Base-by-base conservation (phyloP, 2,797 vertebrate genomes). In the Rhabdomys pumilio region DNA sequence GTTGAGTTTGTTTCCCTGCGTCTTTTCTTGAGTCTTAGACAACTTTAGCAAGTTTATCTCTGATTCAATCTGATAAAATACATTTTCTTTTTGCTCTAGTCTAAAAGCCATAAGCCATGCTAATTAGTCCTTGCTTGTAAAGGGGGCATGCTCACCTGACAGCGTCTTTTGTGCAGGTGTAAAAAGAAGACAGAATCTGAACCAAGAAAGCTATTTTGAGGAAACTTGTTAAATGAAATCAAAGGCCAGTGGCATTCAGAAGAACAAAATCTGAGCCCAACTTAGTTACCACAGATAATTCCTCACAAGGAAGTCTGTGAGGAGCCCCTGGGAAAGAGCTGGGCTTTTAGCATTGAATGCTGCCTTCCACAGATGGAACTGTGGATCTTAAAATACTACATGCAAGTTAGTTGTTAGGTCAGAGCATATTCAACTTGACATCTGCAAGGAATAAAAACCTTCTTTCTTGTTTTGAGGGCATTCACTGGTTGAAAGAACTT, bases 11-110 rank as follows among this genome's bases (percentile, higher is more conserved):
- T 67, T 76, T 91, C 31, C n/a, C 75, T 2, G 29, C 38, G 31
- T 87, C 24, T n/a, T 88, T 92, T 84, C 63, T 19, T 92, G 63
- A 65, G 69, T 84, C 34, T 84, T 63, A 89, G 44, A 59, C 87
- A 61, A 34, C 31, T 93, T 88, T 80, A 93, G 61, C 67, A 92
- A 92, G 55, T 57, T 13, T 89, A 55, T 69, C 90, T 95, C 11
- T 55, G 24, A 81, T 47, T 89, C 12, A 73, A 41, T 77, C 38
- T 63, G 57, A 72, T 22, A 41, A 90, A 79, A 75, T 84, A 53
- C 44, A 94, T 53, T 63, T 91, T 22, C 47, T 44, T 47, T 65
- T 24, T 24, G 50, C 79, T 80, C 19, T 47, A 90, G 50, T 34
- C 41, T n/a, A 80, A 83, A 93, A 95, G 26, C 20, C 85, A 38